Conservation (phyloP, 2,888 invertebrate species). For the Perdita meconis region DNA sequence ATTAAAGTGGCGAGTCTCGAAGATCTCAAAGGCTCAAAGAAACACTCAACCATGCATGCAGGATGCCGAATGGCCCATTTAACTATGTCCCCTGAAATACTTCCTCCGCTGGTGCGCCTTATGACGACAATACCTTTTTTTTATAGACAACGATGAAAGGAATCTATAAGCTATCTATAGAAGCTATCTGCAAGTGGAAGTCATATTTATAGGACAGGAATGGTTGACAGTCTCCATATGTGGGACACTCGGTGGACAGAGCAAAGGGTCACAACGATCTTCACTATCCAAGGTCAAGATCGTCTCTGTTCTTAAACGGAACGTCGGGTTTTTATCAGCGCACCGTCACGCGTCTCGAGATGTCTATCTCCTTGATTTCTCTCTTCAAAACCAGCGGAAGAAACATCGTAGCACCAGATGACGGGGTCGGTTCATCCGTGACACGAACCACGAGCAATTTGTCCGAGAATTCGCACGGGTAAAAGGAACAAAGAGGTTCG, state of each 20-base stretch:
- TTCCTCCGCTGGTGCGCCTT: background rate
- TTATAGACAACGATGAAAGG: background rate
- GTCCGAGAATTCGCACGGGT: background rate
- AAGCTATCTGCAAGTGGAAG: background rate
- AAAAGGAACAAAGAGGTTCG: background rate
- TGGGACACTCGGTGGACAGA: background rate
- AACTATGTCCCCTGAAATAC: background rate
- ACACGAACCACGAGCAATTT: background rate
- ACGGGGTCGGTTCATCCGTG: background rate
- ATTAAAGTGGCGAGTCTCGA: too few relatives aligned
- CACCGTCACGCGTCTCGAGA: background rate
- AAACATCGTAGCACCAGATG: background rate
- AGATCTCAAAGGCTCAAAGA: too few relatives aligned
- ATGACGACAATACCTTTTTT: background rate
- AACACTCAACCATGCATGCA: too few relatives aligned
- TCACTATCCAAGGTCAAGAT: background rate
- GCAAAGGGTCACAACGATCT: background rate
- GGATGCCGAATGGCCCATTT: background rate
- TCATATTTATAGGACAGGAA: background rate
- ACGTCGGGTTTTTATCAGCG: background rate
- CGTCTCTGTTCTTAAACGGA: background rate
- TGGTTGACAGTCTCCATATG: background rate
- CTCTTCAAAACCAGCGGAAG: background rate
- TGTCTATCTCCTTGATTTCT: background rate
- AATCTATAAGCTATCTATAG: conserved; percentile 1